phyloP scores from a whole-genome alignment of 2,888 invertebrate genomes.

The Diabrotica balteata region DNA sequence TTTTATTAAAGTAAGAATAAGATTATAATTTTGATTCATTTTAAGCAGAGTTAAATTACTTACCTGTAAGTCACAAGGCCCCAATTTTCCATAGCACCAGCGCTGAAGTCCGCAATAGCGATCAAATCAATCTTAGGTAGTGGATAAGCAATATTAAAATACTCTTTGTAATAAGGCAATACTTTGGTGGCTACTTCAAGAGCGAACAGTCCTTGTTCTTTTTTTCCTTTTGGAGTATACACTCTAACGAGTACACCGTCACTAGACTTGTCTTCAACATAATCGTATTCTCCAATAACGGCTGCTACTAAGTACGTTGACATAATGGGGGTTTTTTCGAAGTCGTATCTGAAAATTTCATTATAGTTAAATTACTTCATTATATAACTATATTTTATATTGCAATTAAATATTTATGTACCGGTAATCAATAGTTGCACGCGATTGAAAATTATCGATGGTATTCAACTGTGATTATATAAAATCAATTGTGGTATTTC shows the following conservation, averaged over 20 bases:
- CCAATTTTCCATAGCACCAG: conserved; percentile 99
- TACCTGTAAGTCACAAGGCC: conserved; percentile 84
- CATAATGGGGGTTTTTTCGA: conserved; percentile 90
- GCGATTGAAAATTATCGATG: too few species aligned
- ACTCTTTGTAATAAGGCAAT: conserved; percentile 92
- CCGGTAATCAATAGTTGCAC: too few species aligned
- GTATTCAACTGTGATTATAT: too few species aligned
- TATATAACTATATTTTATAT: too few species aligned
- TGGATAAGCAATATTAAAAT: conserved; percentile 94
- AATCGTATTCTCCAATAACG: conserved; percentile 95
- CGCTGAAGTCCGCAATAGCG: conserved; percentile 94
- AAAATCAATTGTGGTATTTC: too few species aligned
- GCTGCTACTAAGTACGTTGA: conserved; percentile 94
- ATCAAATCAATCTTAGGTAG: conserved; percentile 96
- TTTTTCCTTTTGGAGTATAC: conserved; percentile 88
- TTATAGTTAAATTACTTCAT: background rate
- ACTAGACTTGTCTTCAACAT: conserved; percentile 81
- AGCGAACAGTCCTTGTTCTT: conserved; percentile 90
- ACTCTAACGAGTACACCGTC: conserved; percentile 85
- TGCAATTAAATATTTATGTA: too few species aligned
- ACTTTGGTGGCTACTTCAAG: conserved; percentile 91
- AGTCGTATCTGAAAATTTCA: conserved; percentile 60
- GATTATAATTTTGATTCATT: too few species aligned
- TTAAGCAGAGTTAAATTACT: conserved; percentile 4
- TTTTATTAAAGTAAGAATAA: too few species aligned